Base-by-base conservation (phyloP, 1,140 invertebrate genomes). In the Drosophila serrata region DNA sequence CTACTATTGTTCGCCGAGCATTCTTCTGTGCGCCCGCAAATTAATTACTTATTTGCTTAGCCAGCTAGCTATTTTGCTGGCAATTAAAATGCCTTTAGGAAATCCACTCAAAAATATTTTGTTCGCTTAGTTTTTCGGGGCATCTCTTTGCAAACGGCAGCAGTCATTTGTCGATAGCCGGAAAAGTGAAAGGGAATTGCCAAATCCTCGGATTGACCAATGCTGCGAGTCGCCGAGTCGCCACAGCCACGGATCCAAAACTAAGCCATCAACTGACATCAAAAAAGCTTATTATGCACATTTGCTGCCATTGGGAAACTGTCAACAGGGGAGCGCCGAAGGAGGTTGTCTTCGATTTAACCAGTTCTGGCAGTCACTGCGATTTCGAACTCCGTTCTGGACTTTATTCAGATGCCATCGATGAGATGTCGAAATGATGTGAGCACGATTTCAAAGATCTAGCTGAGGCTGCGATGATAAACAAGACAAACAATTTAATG, bases 21-120 rank as follows among this genome's bases (percentile, higher is more conserved):
- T 87, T 87, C 82, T 87, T 81, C 79, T 81, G 78, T 70, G 78
- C 72, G 63, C 57, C 81, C 73, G 65, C 77, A 74, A 84, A 86
- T 88, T 88, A 87, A 87, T 87, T 87, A 88, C 70, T 69, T 84
- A 87, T 88, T 87, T 87, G 85, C 85, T 78, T 87, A 82, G 82
- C 79, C 49, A 69, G 63, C 57, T 65, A 55, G 68, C 82, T 67
- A 75, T 79, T 85, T 87, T 78, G 82, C 81, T 73, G 84, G 84
- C 84, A 84, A 87, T 88, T 87, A 87, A 88, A 88, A 77, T 84
- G 73, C 76, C 77, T 88, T 88, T 84, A 80, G 63, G 69, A 73
- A 73, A 73, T 72, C 67, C 67, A 72, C 29, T 42, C 33, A 58
- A 58, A 58, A 58, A 73, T 73, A 73, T 72, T 64, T 65, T 43